These are phyloP conservation scores for Pelobates cultripes DNA, from an alignment of 2,797 vertebrate genomes.

Conservation along the genomic window DNA sequence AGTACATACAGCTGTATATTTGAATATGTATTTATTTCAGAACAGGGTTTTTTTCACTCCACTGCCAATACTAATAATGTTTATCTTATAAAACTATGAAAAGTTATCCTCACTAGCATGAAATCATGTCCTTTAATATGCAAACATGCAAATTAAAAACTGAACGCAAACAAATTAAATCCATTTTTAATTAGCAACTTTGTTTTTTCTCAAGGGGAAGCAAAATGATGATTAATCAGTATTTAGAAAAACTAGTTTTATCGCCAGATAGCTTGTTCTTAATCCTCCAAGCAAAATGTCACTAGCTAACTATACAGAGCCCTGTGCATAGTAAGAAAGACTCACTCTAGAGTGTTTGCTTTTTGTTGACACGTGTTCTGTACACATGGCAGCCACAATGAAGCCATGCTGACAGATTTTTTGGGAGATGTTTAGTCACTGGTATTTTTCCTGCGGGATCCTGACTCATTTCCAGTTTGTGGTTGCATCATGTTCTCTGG, in stretches of 20 bases:
- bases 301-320: not conserved
- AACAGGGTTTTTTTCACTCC: no score
- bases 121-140: not conserved
- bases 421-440: slow-evolving; percentile 23
- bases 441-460: slow-evolving; percentile 11
- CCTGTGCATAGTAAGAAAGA: not conserved
- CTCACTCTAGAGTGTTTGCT: not conserved
- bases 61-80: no score
- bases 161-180: slow-evolving; percentile 13
- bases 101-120: not conserved
- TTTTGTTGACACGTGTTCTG: not conserved
- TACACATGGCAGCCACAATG: not conserved
- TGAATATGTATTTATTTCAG: no score
- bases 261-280: slow-evolving; percentile 37
- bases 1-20: no score
- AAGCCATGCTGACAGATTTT: slow-evolving; percentile 22
- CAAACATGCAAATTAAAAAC: not conserved
- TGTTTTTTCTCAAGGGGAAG: slow-evolving; percentile 35
- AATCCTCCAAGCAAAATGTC: slow-evolving; percentile 45
- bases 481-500: slow-evolving; percentile 64
- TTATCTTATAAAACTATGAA: no score
- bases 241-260: slow-evolving; percentile 41
- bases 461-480: slow-evolving; percentile 63
- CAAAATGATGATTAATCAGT: slow-evolving; percentile 55
- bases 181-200: slow-evolving; percentile 43